Evolutionary conservation across 2,113 vertebrate species (phyloP), one percentile per base, ranked within the genome.

Genomic region (Nematolebias whitei): DNA sequence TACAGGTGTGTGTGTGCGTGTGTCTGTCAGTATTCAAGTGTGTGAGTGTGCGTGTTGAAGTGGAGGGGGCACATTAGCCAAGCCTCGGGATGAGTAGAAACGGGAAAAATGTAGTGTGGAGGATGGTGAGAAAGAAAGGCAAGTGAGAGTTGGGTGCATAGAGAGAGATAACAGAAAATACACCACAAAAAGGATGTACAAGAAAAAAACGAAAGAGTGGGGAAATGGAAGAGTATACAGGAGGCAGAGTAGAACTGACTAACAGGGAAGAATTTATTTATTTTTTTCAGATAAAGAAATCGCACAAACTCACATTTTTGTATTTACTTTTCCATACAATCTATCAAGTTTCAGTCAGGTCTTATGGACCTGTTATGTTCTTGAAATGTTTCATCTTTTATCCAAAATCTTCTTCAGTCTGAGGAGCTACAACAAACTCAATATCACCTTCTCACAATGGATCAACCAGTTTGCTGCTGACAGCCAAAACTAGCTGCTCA

Each of bases 41-140:
- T 39, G 38, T 1, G 43, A 6, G 32, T 19, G n/a, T 24, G 43
- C 60, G 72, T 29, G 48, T 68, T 41, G 13, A 29, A 69, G 74
- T 69, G 39, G 69, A 69, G 45, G 58, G 53, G 66, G 39, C 52
- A 72, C 68, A 82, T 83, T 83, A 82, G 58, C 50, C 66, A 65
- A 54, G 70, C 44, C 7, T 72, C 55, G 62, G 55, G 76, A 86
- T 67, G 78, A 80, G 71, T 24, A 79, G 52, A 76, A 79, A 68
- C 19, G 19, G 51, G 64, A 50, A 76, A 76, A 82, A 85, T 80
- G 51, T 63, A 69, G 79, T 61, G 44, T 35, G 54, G 26, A 75
- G 8, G 12, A 24, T 16, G 9, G 20, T 9, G 22, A 59, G 44
- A 56, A n/a, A 58, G 20, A 53, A 19, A 47, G 15, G 13, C 44